Percentiles rank a stretch among this genome's conserved stretches.
Evolutionary conservation across 2,797 vertebrate species (phyloP).

Genomic region (Aphelocoma californica): DNA sequence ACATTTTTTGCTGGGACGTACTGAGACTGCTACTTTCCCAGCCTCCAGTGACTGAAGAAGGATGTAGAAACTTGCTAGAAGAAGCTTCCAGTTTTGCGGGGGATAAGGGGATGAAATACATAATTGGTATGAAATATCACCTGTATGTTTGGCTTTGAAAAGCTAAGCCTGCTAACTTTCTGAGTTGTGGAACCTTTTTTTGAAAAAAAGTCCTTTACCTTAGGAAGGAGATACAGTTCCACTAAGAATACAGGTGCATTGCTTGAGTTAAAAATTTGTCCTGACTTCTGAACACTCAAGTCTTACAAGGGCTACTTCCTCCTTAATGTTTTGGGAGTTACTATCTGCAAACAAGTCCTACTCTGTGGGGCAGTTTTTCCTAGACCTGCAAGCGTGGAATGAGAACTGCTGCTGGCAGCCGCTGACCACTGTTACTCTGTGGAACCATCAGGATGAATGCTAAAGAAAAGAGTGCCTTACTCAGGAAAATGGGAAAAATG

Average conservation of each 20-base stretch:
- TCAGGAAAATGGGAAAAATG: background rate
- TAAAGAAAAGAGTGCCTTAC: background rate
- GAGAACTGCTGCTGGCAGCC: background rate
- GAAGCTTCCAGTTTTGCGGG: background rate
- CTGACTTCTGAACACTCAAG: background rate
- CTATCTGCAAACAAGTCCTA: background rate
- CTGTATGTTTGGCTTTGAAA: background rate
- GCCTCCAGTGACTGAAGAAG: background rate
- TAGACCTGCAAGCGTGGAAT: accelerated
- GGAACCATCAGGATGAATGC: background rate
- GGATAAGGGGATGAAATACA: background rate
- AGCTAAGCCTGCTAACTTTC: background rate
- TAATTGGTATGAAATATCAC: background rate
- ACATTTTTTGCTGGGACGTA: background rate
- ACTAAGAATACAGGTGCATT: background rate
- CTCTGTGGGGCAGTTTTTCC: background rate
- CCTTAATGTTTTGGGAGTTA: background rate
- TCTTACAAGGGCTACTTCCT: background rate
- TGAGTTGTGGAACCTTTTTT: background rate
- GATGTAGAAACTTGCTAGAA: background rate
- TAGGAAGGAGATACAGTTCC: background rate
- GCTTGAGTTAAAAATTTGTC: background rate
- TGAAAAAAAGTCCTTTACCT: background rate
- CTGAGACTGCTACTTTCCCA: background rate
- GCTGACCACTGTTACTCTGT: background rate